These are phyloP conservation scores for Pelodiscus sinensis DNA, from an alignment of 2,113 vertebrate species.

Conservation along the genomic window DNA sequence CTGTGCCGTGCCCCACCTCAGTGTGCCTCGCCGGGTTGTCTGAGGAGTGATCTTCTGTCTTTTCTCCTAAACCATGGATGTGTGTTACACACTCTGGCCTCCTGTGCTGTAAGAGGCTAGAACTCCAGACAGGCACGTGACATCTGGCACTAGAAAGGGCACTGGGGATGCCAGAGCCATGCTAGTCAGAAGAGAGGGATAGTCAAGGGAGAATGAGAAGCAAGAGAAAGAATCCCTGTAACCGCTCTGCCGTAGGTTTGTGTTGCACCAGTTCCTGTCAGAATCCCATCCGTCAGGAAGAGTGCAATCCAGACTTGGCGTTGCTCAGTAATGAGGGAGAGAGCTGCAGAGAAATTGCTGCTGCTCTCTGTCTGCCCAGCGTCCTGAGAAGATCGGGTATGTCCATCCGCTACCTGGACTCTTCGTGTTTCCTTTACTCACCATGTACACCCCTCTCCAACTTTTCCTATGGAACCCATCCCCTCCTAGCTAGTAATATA, in stretches of 20 bases:
- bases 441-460: neutral
- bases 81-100: neutral
- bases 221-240: neutral
- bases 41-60: neutral
- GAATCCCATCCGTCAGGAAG: conserved; percentile 45
- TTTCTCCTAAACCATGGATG: neutral
- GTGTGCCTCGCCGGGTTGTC: neutral
- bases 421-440: neutral
- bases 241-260: neutral
- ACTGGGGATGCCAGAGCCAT: neutral
- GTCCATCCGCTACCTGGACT: neutral
- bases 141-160: neutral
- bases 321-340: conserved; percentile 39
- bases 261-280: conserved; percentile 33
- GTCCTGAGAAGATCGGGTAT: neutral
- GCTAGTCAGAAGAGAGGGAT: neutral
- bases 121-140: fast-evolving
- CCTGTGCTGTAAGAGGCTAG: fast-evolving
- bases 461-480: neutral
- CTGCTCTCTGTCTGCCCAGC: neutral
- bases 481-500: neutral
- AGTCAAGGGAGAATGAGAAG: neutral
- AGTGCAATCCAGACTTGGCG: conserved; percentile 15
- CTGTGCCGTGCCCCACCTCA: neutral
- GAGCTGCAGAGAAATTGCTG: fast-evolving